These are phyloP conservation scores for Nephrotoma appendiculata DNA, from an alignment of 2,888 invertebrate species.

Conservation along the genomic window DNA sequence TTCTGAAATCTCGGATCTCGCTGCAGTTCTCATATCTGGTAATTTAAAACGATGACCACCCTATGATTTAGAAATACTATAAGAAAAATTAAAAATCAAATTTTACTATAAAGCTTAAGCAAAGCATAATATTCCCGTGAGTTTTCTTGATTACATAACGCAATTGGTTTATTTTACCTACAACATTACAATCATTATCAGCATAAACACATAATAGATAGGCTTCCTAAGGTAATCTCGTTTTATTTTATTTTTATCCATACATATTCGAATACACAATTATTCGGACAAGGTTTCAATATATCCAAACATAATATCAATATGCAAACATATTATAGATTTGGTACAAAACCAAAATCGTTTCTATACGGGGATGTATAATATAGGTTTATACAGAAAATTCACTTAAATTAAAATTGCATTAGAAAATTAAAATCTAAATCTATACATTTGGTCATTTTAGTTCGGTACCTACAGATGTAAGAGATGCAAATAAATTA, in stretches of 20 bases:
- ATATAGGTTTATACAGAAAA: neutral
- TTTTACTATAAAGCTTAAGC: neutral
- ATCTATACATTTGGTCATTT: neutral
- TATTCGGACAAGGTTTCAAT: too few relatives aligned
- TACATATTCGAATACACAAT: too few relatives aligned
- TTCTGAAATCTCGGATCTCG: too few relatives aligned
- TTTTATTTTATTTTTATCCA: too few relatives aligned
- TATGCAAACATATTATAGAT: too few relatives aligned
- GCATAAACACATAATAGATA: neutral
- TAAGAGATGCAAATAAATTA: neutral
- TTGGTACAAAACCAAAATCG: too few relatives aligned
- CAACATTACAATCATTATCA: neutral
- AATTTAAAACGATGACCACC: neutral
- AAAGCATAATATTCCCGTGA: neutral
- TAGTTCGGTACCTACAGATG: neutral
- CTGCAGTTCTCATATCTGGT: too few relatives aligned
- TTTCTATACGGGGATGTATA: too few relatives aligned
- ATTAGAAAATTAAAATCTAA: neutral
- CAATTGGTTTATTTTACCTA: neutral
- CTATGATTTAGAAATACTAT: neutral
- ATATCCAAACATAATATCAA: too few relatives aligned
- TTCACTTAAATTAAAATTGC: neutral
- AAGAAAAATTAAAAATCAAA: neutral
- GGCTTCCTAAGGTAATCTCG: neutral
- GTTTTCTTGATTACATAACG: neutral